Conservation (phyloP, 2,888 invertebrate genomes). For the Octonoba sinensis region DNA sequence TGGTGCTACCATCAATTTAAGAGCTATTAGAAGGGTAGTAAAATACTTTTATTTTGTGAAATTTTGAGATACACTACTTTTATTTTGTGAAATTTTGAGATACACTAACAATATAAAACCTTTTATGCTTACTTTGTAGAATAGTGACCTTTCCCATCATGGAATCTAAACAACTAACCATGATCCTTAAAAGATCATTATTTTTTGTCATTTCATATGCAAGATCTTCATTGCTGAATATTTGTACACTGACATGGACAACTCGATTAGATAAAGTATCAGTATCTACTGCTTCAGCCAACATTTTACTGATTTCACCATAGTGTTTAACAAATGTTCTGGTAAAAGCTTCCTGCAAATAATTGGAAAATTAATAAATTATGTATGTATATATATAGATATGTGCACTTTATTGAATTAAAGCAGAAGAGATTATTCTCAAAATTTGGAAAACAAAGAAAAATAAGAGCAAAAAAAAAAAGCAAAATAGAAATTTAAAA, state of each 20-base stretch:
- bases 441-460: neutral
- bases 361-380: constrained; percentile 7
- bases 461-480: neutral
- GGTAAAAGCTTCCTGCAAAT: constrained; percentile 85
- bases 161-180: constrained; percentile 89
- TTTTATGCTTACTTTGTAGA: too few species aligned
- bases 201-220: constrained; percentile 92
- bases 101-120: too few species aligned
- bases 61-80: too few species aligned
- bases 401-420: neutral
- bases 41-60: too few species aligned
- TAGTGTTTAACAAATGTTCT: constrained; percentile 96
- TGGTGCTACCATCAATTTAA: too few species aligned
- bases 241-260: constrained; percentile 95
- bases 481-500: neutral
- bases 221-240: constrained; percentile 93
- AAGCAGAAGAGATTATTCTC: neutral
- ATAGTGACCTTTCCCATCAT: constrained; percentile 88
- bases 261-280: constrained; percentile 95
- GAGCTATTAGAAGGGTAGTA: too few species aligned
- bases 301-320: constrained; percentile 90
- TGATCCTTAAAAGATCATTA: constrained; percentile 88
- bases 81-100: too few species aligned
- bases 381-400: neutral
- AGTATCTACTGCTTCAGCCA: constrained; percentile 85